These are phyloP conservation scores for Hyla sarda DNA, from an alignment of 2,113 vertebrate species.

Conservation along the genomic window DNA sequence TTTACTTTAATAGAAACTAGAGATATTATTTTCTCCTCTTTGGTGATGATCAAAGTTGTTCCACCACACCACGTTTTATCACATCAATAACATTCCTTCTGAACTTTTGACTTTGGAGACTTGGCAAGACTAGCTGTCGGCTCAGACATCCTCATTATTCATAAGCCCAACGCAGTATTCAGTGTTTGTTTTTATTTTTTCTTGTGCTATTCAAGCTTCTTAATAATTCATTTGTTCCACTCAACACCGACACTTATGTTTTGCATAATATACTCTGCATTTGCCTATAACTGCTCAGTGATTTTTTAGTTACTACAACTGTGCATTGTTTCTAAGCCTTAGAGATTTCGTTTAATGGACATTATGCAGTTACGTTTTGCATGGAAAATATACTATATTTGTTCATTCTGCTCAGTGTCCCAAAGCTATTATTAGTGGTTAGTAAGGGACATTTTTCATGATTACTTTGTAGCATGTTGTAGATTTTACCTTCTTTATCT, in stretches of 20 bases:
- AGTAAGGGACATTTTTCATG: neutral
- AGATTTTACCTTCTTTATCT: neutral
- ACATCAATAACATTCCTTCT: conserved; percentile 42
- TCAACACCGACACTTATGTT: conserved; percentile 18
- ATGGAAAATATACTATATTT: conserved; percentile 10
- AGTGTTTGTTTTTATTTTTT: conserved; percentile 47
- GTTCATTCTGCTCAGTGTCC: neutral
- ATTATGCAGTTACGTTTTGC: conserved; percentile 1
- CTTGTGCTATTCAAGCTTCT: conserved; percentile 38
- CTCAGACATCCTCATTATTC: conserved; percentile 39
- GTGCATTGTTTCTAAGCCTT: neutral
- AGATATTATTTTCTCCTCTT: conserved; percentile 5
- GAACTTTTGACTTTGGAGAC: conserved; percentile 52
- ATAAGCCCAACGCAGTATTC: conserved; percentile 24
- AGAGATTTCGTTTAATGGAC: conserved; percentile 23
- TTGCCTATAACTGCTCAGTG: conserved; percentile 39
- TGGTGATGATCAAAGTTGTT: conserved; percentile 29
- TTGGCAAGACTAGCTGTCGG: conserved; percentile 27
- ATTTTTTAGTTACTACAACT: conserved; percentile 29
- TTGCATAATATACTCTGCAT: conserved; percentile 36
- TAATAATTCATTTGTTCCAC: conserved; percentile 48
- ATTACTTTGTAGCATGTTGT: neutral
- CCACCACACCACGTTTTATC: conserved; percentile 19
- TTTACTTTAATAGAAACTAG: conserved; percentile 7
- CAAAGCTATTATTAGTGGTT: neutral